phyloP scores from a whole-genome alignment of 2,797 vertebrate species.

The Lepus oiostolus region DNA sequence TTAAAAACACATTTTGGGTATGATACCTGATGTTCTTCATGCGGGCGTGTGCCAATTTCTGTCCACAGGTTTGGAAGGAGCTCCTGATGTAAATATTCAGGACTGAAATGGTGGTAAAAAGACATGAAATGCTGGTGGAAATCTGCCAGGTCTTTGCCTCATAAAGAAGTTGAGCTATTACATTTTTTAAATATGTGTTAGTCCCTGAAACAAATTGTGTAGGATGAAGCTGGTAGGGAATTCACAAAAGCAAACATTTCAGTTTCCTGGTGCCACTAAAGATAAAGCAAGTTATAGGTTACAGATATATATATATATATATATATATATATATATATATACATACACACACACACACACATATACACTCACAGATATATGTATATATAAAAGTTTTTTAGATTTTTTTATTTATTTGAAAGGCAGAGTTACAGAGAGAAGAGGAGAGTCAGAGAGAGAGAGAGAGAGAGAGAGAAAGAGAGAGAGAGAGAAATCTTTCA shows the following conservation, averaged over 20 bases:
- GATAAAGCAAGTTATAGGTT: background rate
- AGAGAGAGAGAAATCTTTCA: no score
- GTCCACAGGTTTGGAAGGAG: background rate
- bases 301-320: no score
- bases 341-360: no score
- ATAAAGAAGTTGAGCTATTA: conserved; percentile 5
- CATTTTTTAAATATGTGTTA: conserved; percentile 25
- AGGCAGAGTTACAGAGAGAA: no score
- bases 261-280: background rate
- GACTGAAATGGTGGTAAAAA: background rate
- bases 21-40: background rate
- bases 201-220: conserved; percentile 46
- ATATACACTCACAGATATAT: no score
- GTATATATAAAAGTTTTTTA: no score
- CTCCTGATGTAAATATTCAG: background rate
- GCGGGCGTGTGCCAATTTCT: background rate
- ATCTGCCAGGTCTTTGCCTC: background rate
- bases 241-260: background rate
- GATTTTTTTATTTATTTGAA: no score
- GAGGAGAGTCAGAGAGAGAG: no score
- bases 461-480: no score
- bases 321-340: no score
- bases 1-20: conserved; percentile 17
- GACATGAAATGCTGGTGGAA: background rate
- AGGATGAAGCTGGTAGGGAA: background rate